These are phyloP conservation scores for Sebastes trivittatus DNA, from an alignment of 2,797 vertebrate genomes.

Conservation along the genomic window DNA sequence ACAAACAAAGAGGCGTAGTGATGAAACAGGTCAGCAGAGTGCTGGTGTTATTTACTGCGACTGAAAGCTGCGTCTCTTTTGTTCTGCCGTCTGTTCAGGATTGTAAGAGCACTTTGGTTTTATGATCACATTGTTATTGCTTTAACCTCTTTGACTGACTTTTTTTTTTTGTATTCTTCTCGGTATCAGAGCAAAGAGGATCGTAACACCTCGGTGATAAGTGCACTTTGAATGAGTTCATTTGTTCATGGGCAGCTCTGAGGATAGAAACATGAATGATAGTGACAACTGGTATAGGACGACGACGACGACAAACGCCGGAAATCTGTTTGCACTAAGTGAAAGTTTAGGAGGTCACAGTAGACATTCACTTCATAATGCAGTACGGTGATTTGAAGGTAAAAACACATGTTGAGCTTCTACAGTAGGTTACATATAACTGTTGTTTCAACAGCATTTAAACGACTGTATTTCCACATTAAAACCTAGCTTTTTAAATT, in stretches of 20 bases:
- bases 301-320: neutral
- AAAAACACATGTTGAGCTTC: neutral
- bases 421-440: neutral
- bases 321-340: neutral
- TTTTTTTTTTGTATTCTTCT: slow-evolving; percentile 2
- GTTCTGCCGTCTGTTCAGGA: slow-evolving; percentile 15
- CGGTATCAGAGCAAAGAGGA: neutral
- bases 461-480: neutral
- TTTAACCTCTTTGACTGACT: slow-evolving; percentile 28
- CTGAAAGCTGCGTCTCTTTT: slow-evolving; percentile 36
- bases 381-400: neutral
- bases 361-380: neutral
- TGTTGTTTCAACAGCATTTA: neutral
- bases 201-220: slow-evolving; percentile 24
- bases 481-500: neutral
- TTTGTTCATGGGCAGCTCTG: neutral
- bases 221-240: slow-evolving; percentile 11
- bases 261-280: slow-evolving; percentile 19
- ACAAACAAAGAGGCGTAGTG: slow-evolving; percentile 40
- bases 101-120: slow-evolving; percentile 50
- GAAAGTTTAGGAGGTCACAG: neutral
- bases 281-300: neutral
- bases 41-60: slow-evolving; percentile 38
- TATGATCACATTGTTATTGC: slow-evolving; percentile 37
- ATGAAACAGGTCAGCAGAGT: slow-evolving; percentile 48